These are phyloP conservation scores for Sepioteuthis lessoniana DNA, from an alignment of 2,888 invertebrate species.

Conservation along the genomic window DNA sequence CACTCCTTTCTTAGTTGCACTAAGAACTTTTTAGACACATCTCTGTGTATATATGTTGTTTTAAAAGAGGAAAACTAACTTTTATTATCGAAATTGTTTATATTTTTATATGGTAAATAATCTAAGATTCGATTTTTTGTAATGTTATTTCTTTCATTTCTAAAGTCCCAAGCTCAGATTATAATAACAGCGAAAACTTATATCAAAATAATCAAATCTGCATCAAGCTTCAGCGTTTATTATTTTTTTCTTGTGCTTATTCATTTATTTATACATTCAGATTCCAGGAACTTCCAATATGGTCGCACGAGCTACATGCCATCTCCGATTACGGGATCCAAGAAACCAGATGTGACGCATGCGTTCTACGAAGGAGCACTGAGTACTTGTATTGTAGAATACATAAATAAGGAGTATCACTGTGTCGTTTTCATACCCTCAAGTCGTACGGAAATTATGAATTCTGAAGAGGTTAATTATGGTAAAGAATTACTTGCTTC, in stretches of 20 bases:
- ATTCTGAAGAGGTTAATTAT: too few relatives aligned
- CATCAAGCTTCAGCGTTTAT: neutral
- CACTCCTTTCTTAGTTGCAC: too few relatives aligned
- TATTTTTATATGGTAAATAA: neutral
- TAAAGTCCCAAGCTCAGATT: neutral
- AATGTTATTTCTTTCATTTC: neutral
- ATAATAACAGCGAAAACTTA: neutral
- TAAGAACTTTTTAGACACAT: too few relatives aligned
- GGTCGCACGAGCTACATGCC: neutral
- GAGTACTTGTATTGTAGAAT: neutral
- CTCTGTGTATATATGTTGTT: neutral
- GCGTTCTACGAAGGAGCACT: neutral
- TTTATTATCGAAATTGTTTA: neutral
- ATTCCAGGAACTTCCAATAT: neutral
- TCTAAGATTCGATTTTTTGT: neutral
- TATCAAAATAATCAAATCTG: neutral
- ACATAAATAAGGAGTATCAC: neutral
- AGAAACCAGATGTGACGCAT: neutral
- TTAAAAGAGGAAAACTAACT: neutral
- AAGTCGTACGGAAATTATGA: too few relatives aligned
- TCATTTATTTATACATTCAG: neutral
- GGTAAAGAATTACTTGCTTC: too few relatives aligned
- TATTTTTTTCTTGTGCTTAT: neutral
- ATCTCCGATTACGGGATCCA: neutral
- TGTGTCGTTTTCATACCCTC: too few relatives aligned